Conservation (phyloP, 2,797 vertebrate genomes). For the Lutjanus campechanus region DNA sequence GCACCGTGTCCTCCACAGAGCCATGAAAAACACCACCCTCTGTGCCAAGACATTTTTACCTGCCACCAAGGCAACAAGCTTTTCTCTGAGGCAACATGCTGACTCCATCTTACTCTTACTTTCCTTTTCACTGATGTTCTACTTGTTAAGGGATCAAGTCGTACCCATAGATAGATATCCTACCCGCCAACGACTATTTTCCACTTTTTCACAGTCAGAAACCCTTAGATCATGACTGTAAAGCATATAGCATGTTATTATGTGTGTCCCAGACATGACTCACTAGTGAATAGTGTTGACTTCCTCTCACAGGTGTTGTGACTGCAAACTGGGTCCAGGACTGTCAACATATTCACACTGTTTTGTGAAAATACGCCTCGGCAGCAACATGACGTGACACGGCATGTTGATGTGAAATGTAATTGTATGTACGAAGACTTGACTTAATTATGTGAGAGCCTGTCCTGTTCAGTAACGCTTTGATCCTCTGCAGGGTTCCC, state of each 20-base stretch:
- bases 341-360: conserved; percentile 46
- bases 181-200: conserved; percentile 6
- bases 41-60: conserved; percentile 59
- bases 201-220: conserved; percentile 20
- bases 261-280: conserved; percentile 58
- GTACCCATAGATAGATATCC: not conserved
- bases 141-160: conserved; percentile 9
- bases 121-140: not conserved
- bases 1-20: conserved; percentile 7
- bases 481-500: conserved; percentile 76
- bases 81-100: conserved; percentile 32
- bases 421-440: conserved; percentile 14
- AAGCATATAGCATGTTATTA: conserved; percentile 61
- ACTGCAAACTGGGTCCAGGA: conserved; percentile 56
- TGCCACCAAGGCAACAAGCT: conserved; percentile 61
- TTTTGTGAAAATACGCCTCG: conserved; percentile 59
- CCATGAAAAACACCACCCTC: conserved; percentile 25
- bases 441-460: not conserved
- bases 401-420: conserved; percentile 20
- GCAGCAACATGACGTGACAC: conserved; percentile 14
- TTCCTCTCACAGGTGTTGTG: conserved; percentile 50
- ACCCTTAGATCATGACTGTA: conserved; percentile 14
- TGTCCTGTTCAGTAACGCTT: conserved; percentile 34
- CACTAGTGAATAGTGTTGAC: conserved; percentile 45
- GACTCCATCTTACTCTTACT: not conserved